Conservation (phyloP, 2,888 invertebrate species). For the Pinctada fucata region DNA sequence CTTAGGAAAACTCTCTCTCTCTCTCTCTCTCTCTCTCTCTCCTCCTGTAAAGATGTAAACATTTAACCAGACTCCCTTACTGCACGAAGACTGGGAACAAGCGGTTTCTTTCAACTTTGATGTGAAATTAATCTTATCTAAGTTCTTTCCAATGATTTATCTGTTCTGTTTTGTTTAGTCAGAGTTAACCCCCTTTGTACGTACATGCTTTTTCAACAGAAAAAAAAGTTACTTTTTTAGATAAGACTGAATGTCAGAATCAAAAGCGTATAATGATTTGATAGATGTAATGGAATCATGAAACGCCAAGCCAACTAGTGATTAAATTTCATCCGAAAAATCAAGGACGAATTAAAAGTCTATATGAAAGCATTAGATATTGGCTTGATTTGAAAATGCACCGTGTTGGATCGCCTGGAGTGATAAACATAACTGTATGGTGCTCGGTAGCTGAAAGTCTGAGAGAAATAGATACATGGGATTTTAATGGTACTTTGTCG, state of each 20-base stretch:
- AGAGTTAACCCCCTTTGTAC: background rate
- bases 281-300: background rate
- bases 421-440: slow-evolving; percentile 27
- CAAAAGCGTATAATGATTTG: background rate
- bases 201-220: background rate
- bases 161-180: background rate
- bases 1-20: no score
- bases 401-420: slow-evolving; percentile 1
- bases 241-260: background rate
- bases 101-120: background rate
- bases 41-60: no score
- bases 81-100: no score
- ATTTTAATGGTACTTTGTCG: background rate
- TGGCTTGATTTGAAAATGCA: background rate
- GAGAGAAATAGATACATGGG: slow-evolving; percentile 5
- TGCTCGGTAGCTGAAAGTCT: slow-evolving; percentile 23
- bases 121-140: background rate
- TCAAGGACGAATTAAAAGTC: no score
- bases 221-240: background rate
- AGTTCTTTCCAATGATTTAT: background rate
- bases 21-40: no score
- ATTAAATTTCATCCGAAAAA: no score
- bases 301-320: background rate
- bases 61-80: no score
- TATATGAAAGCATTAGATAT: background rate